Evolutionary conservation across 35 echinoderm and acorn worm species (phyloP), one percentile per base, ranked within the genome.

Genomic region (Nesometra sesokonis): DNA sequence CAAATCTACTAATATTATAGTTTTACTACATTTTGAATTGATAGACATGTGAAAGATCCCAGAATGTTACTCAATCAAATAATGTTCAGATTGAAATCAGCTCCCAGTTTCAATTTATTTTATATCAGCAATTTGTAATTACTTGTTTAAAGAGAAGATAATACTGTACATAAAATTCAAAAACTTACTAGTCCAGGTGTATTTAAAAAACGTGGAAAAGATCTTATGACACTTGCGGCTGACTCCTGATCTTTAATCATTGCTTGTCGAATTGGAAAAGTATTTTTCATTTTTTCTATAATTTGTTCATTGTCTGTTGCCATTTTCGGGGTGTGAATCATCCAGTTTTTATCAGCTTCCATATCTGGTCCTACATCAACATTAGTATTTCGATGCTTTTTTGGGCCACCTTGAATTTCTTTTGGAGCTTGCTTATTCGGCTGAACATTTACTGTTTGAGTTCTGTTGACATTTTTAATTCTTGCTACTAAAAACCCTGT

Each of bases 381-480:
- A 32, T 31, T 77, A 57, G 76, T 46, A 34, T 31, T 86, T 36
- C 82, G 46, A 47, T 40, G 52, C 31, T 80, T 82, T 47, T 57
- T 77, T 35, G 88, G 88, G 37, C 88, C 81, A 90, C 82, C 82
- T n/a, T 90, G 30, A 37, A 52, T 84, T 19, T 31, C 57, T 85
- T 36, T 57, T 33, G 82, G 47, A 34, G 80, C 21, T 89, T 35
- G 40, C 30, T n/a, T 80, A 37, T n/a, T 0, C 78, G 47, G 29
- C 76, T 46, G 23, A 29, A 8, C 76, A 76, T 2, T 35, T 30
- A 86, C 31, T 30, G 27, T 32, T 85, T 85, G 46, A 76, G 46
- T n/a, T 39, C 88, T 90, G 47, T 90, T 90, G 37, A 90, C 88
- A 90, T 90, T 90, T 76, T 90, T 90, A 5, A 90, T 85, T 30